phyloP scores from a whole-genome alignment of 2,888 invertebrate species.

The Galerucella calmariensis region DNA sequence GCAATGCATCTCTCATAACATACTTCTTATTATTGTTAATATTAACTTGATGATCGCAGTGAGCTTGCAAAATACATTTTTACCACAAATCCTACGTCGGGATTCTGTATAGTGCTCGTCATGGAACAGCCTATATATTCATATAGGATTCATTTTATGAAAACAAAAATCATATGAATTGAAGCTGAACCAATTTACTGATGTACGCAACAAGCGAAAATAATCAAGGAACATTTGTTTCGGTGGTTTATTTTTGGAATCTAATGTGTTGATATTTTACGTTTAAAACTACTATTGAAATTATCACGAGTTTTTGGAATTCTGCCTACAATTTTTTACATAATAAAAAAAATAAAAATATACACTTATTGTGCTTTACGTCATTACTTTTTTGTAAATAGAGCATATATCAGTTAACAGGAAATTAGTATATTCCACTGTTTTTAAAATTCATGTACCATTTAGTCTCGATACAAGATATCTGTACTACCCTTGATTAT shows the following conservation, averaged over 20 bases:
- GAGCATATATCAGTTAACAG: neutral
- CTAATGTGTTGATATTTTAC: neutral
- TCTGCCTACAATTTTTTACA: conserved; percentile 4
- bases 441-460: neutral
- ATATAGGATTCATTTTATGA: too few relatives aligned
- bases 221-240: neutral
- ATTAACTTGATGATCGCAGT: too few relatives aligned
- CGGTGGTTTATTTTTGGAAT: neutral
- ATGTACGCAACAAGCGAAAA: neutral
- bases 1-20: too few relatives aligned
- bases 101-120: too few relatives aligned
- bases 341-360: conserved; percentile 1
- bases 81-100: too few relatives aligned
- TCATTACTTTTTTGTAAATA: too few relatives aligned
- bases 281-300: neutral
- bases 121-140: too few relatives aligned
- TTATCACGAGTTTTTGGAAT: neutral
- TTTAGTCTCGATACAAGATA: neutral
- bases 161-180: neutral
- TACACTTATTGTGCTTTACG: neutral
- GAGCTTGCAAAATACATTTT: too few relatives aligned
- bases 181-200: neutral
- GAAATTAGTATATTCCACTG: neutral
- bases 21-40: too few relatives aligned
- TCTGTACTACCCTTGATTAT: too few relatives aligned